Conservation (phyloP, 1,140 invertebrate species). For the Aplysia californica region DNA sequence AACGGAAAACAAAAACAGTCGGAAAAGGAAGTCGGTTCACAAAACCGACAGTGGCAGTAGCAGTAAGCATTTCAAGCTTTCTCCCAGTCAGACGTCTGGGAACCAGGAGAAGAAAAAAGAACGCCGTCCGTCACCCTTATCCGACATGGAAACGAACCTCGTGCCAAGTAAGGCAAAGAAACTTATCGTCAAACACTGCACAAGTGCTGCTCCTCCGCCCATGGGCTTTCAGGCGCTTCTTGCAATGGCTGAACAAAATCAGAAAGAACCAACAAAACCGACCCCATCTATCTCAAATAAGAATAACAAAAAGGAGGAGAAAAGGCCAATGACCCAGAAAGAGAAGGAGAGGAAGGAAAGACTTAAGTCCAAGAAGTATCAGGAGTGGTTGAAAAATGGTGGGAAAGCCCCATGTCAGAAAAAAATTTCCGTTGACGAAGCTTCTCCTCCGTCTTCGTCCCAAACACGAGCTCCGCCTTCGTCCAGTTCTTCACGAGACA, state of each 20-base stretch:
- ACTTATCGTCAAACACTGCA: neutral
- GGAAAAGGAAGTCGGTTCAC: neutral
- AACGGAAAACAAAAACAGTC: neutral
- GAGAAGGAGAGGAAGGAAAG: conserved; percentile 26
- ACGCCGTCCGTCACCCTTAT: neutral
- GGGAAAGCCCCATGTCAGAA: conserved; percentile 10
- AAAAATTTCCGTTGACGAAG: conserved; percentile 1
- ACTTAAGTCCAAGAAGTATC: conserved; percentile 14
- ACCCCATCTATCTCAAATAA: neutral
- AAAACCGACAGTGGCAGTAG: neutral
- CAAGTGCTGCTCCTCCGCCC: conserved; percentile 5
- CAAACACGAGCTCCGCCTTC: no score
- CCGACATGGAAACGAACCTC: neutral
- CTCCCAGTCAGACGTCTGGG: no score
- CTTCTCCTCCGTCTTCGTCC: no score
- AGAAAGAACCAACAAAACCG: conserved; percentile 9
- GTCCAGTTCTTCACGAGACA: no score
- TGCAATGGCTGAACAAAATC: conserved; percentile 26
- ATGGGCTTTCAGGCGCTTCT: conserved; percentile 24
- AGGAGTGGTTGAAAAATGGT: conserved; percentile 20
- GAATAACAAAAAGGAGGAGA: conserved; percentile 17
- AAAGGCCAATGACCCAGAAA: conserved; percentile 15
- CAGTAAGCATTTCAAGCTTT: no score
- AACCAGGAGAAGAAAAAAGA: no score
- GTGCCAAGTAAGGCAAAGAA: neutral